Base-by-base conservation (phyloP, 2,113 vertebrate genomes). In the Antennarius striatus region DNA sequence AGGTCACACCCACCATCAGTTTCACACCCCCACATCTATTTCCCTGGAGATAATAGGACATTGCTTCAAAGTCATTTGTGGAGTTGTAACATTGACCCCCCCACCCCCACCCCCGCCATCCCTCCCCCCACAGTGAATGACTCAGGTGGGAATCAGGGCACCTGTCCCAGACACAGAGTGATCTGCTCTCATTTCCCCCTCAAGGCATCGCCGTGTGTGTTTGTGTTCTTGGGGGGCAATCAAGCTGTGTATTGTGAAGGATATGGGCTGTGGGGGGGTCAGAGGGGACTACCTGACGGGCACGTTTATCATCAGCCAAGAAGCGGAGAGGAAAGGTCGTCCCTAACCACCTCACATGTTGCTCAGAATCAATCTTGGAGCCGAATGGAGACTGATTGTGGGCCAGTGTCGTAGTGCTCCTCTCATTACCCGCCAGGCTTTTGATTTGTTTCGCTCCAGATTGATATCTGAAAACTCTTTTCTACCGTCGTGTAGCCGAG, bases 291-390 rank as follows among this genome's bases (percentile, higher is more conserved):
- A 82, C 70, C 84, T 88, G 83, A 71, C 10, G 63, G 45, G 52
- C 45, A 1, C 40, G 71, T 85, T 80, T 61, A 87, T 86, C 89
- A 89, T 75, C 78, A 82, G 69, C 64, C 9, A 50, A 59, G 70
- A 79, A 71, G 64, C 62, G 57, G 62, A 65, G 79, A 77, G 79
- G 81, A 83, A 72, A 83, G 81, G 80, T 85, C 40, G 16, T 10
- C 30, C 29, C 49, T 63, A 69, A 79, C 39, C 77, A 57, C 77
- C 73, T 71, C 73, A 32, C 59, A 59, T 76, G 75, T 75, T 77
- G 73, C 71, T 80, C 64, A 55, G 28, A 82, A 90, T 87, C 85
- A 86, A 83, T 87, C 72, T 75, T 3, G 0, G 60, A 64, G 48
- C 51, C 10, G 68, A 69, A 82, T 58, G 55, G 17, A 70, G 73